Percentiles rank a stretch among this genome's conserved stretches.
Conservation (phyloP, 2,797 vertebrate genomes). For the Triplophysa yarkandensis region DNA sequence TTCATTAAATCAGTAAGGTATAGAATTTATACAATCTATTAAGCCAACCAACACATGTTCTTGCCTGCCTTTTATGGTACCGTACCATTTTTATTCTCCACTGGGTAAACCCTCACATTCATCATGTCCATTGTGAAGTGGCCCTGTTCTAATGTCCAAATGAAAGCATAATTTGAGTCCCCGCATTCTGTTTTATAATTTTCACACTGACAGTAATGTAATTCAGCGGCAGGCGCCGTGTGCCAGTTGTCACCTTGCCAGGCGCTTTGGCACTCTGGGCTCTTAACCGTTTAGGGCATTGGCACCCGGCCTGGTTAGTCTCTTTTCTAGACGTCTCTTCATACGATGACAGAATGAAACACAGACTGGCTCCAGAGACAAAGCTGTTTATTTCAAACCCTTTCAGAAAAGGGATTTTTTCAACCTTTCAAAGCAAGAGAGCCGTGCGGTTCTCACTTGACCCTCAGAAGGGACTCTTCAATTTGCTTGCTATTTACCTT, state of each 20-base stretch:
- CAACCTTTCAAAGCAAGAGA: constrained; percentile 36
- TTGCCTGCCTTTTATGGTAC: constrained; percentile 39
- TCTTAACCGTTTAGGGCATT: constrained; percentile 77
- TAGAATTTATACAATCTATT: too few species aligned
- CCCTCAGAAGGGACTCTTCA: constrained; percentile 28
- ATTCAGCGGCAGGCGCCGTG: constrained; percentile 64
- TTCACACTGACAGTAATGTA: constrained; percentile 72
- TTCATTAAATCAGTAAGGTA: too few species aligned
- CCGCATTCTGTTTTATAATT: constrained; percentile 67
- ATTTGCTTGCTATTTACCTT: constrained; percentile 41
- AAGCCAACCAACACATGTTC: neutral
- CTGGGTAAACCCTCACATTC: constrained; percentile 53
- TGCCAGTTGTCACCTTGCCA: constrained; percentile 77
- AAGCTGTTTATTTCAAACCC: constrained; percentile 50
- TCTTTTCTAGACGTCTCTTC: constrained; percentile 56
- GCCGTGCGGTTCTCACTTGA: constrained; percentile 31
- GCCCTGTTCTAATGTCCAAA: constrained; percentile 61
- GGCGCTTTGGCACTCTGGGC: constrained; percentile 69
- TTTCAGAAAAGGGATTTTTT: constrained; percentile 47
- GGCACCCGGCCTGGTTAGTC: constrained; percentile 59
- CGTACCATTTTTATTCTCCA: constrained; percentile 21
- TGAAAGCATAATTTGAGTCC: constrained; percentile 65
- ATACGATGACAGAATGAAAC: constrained; percentile 45
- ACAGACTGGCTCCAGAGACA: constrained; percentile 40
- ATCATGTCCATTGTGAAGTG: constrained; percentile 61